A percentile compares a stretch with the other conserved stretches of the same genome.
phyloP scores from a whole-genome alignment of 1,140 invertebrate species.

The Conus ventricosus region DNA sequence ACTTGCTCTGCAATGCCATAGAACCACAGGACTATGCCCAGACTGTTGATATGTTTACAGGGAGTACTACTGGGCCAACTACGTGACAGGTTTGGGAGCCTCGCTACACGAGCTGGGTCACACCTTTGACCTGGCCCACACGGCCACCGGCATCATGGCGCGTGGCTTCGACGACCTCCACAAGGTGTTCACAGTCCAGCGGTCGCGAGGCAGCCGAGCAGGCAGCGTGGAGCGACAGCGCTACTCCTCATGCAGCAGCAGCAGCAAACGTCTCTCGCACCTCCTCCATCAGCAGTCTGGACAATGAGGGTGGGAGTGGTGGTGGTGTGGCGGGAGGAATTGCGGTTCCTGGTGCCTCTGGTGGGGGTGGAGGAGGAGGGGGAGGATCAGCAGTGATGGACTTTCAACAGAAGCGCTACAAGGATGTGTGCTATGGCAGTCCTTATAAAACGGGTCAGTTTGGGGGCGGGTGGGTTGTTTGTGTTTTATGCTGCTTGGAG shows the following conservation, averaged over 20 bases:
- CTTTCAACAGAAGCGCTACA: slow-evolving; percentile 43
- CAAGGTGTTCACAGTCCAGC: slow-evolving; percentile 82
- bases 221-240: slow-evolving; percentile 34
- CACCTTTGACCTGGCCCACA: slow-evolving; percentile 95
- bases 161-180: slow-evolving; percentile 91
- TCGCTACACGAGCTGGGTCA: slow-evolving; percentile 95
- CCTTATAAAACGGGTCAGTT: slow-evolving; percentile 63
- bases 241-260: slow-evolving; percentile 37
- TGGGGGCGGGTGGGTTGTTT: too few species aligned
- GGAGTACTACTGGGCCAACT: slow-evolving; percentile 84
- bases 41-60: slow-evolving; percentile 46
- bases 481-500: too few species aligned
- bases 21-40: too few species aligned
- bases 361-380: slow-evolving; percentile 40
- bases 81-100: slow-evolving; percentile 93
- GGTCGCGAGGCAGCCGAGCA: slow-evolving; percentile 42
- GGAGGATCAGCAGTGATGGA: not conserved
- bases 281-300: slow-evolving; percentile 53
- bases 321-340: not conserved
- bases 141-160: slow-evolving; percentile 93
- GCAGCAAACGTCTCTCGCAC: slow-evolving; percentile 43
- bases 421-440: slow-evolving; percentile 65
- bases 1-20: too few species aligned
- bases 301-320: slow-evolving; percentile 39
- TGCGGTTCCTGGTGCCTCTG: slow-evolving; percentile 32